Base-by-base conservation (phyloP, 2,888 invertebrate species). In the Helobdella robusta region DNA sequence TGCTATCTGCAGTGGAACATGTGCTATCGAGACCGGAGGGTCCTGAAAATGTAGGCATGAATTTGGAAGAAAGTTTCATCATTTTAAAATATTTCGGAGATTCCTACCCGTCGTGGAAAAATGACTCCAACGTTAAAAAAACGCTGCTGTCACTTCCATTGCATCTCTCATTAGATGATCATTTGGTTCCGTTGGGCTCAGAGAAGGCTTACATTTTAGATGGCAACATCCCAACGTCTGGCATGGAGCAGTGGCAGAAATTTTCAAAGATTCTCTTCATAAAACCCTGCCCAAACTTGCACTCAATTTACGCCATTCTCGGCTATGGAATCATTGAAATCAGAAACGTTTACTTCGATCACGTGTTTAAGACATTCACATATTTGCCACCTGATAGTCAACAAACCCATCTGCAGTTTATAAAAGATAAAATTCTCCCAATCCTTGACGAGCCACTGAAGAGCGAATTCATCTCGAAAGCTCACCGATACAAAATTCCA, bases 61-160 rank as follows among this genome's bases (percentile, higher is more conserved):
- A 56, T 23, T 35, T 59, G 8, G 70, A 70, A 30, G 71, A 72
- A n/a, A 68, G 70, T 62, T 65, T 66, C 62, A 50, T 66, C 40
- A 71, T 72, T 20, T 59, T 70, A 35, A 71, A 69, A 52, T 72
- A 72, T 59, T 72, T 71, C 67, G 68, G 59, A 59, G 72, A 72
- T 40, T 66, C 68, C n/a, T 40, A 66, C 0, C 68, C 68, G 11
- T 30, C 40, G 6, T 70, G 71, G 71, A 44, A 67, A 35, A 56
- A 63, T 5, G 65, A 68, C 30, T 25, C 44, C 18, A 59, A 54
- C 23, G 40, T 65, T 2, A 60, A 63, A 11, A 32, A 60, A n/a
- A 59, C 62, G 11, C 66, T 72, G 34, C 46, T 70, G 15, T 44
- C 58, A 8, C 66, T 72, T 28, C 72, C 72, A 2, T 48, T 72